phyloP scores from a whole-genome alignment of 2,888 invertebrate species.

The Pharmacophagus antenor region DNA sequence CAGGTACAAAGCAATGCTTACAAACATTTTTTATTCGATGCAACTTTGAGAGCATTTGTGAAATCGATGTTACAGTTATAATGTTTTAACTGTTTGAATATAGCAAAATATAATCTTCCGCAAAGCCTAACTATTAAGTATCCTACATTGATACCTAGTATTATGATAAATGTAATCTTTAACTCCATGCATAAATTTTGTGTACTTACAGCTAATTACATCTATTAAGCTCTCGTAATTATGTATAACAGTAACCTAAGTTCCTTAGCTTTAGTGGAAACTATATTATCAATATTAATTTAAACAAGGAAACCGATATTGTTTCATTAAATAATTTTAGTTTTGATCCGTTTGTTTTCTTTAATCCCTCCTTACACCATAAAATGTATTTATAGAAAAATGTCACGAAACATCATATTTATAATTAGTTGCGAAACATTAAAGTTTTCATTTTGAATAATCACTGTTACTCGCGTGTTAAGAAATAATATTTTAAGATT shows the following conservation, averaged over 20 bases:
- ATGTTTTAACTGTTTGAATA: constrained; percentile 47
- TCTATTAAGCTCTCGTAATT: constrained; percentile 62
- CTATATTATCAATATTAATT: constrained; percentile 60
- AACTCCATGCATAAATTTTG: constrained; percentile 44
- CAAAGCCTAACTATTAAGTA: constrained; percentile 56
- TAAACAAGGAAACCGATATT: constrained; percentile 63
- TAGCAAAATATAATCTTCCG: constrained; percentile 56
- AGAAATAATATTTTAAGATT: too few relatives aligned
- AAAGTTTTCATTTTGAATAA: background rate
- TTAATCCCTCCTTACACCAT: background rate
- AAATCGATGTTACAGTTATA: constrained; percentile 55
- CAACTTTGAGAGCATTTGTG: constrained; percentile 63
- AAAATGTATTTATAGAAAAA: background rate
- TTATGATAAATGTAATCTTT: constrained; percentile 43
- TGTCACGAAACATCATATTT: background rate
- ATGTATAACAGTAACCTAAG: constrained; percentile 65
- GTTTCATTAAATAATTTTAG: constrained; percentile 80
- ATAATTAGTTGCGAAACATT: background rate
- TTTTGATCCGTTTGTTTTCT: constrained; percentile 53
- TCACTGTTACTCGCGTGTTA: too few relatives aligned
- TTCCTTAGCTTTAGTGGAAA: constrained; percentile 72
- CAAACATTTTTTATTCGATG: constrained; percentile 54
- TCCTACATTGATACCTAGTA: constrained; percentile 72
- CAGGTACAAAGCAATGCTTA: constrained; percentile 62
- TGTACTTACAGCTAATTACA: constrained; percentile 69